These are phyloP conservation scores for Grus americana DNA, from an alignment of 2,113 vertebrate genomes.

Conservation along the genomic window DNA sequence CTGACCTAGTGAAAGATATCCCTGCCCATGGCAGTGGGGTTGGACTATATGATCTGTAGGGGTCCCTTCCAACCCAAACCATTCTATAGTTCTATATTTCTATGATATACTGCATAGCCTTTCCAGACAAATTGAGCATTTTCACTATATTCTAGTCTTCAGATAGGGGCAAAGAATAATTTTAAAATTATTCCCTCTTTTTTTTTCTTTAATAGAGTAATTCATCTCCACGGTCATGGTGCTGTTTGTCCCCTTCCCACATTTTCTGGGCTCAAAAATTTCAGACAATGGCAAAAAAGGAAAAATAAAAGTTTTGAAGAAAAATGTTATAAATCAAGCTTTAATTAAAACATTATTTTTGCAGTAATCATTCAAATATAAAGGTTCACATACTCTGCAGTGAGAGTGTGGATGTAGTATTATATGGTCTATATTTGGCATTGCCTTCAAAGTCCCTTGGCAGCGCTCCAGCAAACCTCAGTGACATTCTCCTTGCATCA, in stretches of 20 bases:
- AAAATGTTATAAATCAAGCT: neutral
- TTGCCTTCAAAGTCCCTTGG: constrained; percentile 6
- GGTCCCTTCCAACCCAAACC: neutral
- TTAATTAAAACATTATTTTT: neutral
- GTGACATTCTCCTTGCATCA: constrained; percentile 42
- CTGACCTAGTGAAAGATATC: neutral
- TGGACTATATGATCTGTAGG: neutral
- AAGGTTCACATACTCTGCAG: neutral
- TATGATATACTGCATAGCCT: neutral
- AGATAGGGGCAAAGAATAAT: neutral
- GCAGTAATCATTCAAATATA: neutral
- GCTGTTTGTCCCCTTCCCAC: neutral
- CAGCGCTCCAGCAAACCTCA: neutral
- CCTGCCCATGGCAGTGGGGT: neutral
- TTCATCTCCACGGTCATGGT: neutral
- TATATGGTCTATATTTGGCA: neutral
- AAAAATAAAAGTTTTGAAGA: neutral
- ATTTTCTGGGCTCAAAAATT: neutral
- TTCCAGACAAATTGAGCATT: neutral
- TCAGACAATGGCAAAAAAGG: neutral
- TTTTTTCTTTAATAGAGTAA: neutral
- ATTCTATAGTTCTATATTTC: neutral
- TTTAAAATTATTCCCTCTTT: neutral
- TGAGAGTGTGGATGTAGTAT: neutral
- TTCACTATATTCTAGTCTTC: neutral